These are phyloP conservation scores for Palaemon carinicauda DNA, from an alignment of 1,140 invertebrate genomes.

Conservation along the genomic window DNA sequence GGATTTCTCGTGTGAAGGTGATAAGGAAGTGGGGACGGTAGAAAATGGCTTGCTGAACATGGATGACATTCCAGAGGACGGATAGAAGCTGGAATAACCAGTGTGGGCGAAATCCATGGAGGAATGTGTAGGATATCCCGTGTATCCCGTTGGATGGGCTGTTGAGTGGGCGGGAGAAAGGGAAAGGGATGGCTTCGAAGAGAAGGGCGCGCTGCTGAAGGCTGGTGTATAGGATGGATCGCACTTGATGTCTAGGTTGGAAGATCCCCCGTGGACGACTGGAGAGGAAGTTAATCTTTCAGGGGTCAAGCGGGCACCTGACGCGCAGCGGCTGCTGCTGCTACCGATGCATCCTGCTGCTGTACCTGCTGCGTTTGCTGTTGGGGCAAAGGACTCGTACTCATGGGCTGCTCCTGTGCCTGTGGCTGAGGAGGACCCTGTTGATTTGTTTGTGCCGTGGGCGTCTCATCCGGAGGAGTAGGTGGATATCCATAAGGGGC, in stretches of 20 bases:
- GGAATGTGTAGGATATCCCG: conserved; percentile 62
- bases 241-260: conserved; percentile 62
- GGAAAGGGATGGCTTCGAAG: conserved; percentile 46
- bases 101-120: conserved; percentile 63
- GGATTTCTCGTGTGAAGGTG: conserved; percentile 60
- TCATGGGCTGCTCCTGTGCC: conserved; percentile 49
- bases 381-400: conserved; percentile 51
- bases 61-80: conserved; percentile 63
- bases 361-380: conserved; percentile 52
- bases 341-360: background rate
- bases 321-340: conserved; percentile 59
- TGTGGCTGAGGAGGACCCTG: conserved; percentile 19
- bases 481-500: conserved; percentile 44
- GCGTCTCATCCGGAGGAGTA: conserved; percentile 43
- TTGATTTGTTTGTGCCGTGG: conserved; percentile 7
- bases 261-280: conserved; percentile 64
- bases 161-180: conserved; percentile 46
- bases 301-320: conserved; percentile 63
- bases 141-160: conserved; percentile 63
- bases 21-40: conserved; percentile 59
- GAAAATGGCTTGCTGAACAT: conserved; percentile 64
- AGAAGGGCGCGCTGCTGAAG: conserved; percentile 63
- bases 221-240: conserved; percentile 64
- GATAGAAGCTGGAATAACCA: conserved; percentile 63
- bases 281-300: conserved; percentile 65